phyloP scores from a whole-genome alignment of 2,888 invertebrate species.

The Eristalinus aeneus region DNA sequence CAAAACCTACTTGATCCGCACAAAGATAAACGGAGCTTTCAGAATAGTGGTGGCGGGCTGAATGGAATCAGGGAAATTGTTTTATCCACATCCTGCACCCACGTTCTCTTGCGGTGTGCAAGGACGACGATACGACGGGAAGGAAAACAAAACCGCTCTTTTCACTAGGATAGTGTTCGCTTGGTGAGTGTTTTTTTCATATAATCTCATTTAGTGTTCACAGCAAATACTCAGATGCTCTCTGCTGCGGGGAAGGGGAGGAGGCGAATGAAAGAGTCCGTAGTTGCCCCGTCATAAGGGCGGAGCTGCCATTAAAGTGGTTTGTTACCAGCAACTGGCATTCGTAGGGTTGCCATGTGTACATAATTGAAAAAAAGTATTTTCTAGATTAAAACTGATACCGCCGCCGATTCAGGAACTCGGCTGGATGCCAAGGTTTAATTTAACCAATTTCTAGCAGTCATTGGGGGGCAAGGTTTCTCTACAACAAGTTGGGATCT shows the following conservation, averaged over 20 bases:
- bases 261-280: neutral
- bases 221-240: constrained; percentile 19
- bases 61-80: constrained; percentile 42
- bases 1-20: constrained; percentile 58
- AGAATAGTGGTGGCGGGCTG: neutral
- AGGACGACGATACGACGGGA: neutral
- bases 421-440: no score
- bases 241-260: neutral
- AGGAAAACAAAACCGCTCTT: constrained; percentile 19
- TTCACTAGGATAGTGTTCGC: constrained; percentile 37
- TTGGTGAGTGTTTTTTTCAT: constrained; percentile 46
- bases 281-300: constrained; percentile 15
- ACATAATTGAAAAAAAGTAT: no score
- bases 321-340: constrained; percentile 11
- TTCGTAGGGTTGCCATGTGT: constrained; percentile 14
- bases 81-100: constrained; percentile 51
- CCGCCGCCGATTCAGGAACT: no score
- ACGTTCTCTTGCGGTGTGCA: constrained; percentile 34
- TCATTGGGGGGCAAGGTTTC: no score
- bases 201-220: constrained; percentile 66
- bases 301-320: constrained; percentile 46
- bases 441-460: no score
- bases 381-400: no score
- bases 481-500: no score
- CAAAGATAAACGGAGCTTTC: constrained; percentile 51